Evolutionary conservation across 2,888 invertebrate species (phyloP), one percentile per base, ranked within the genome.

Genomic region (Corythucha ciliata): DNA sequence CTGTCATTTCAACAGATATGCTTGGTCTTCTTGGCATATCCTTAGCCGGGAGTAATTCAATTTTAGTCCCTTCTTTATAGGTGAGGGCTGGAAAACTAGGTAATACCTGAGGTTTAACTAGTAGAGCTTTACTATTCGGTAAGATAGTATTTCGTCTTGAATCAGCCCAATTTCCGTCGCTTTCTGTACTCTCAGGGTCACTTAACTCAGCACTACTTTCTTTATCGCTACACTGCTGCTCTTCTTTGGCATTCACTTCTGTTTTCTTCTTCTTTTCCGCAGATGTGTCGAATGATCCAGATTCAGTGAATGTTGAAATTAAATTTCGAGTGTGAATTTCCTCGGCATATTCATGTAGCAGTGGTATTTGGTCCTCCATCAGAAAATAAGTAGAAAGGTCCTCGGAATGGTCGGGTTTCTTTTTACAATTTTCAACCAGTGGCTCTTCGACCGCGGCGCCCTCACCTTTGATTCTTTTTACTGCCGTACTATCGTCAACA

Each of bases 151-250:
- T 62, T 37, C 62, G 48, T 40, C 62, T 55, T 7, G 60, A 60
- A 45, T 62, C 62, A 40, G 59, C 53, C 70, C 75, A 75, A 55
- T 77, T 76, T 58, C 77, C 75, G 1, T 75, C 72, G n/a, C 77
- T 79, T 1, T 73, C 76, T 45, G 66, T 68, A 47, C 69, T 69
- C 18, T 68, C 66, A 6, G 69, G 69, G 53, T 78, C 78, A 24
- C 76, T 57, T n/a, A 49, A 39, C 45, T 59, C 58, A 25, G 42
- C 48, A 37, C 56, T 53, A 25, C 59, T 59, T 44, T 54, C 50
- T n/a, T 26, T 18, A 33, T 46, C 47, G 4, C 27, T 20, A 39
- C 48, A 48, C 22, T n/a, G 12, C 14, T 18, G 18, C 12, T 44
- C 49, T 39, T 32, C 24, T 12, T 24, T 22, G 16, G 21, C 40